phyloP scores from a whole-genome alignment of 2,888 invertebrate genomes.

The Pterostichus niger region DNA sequence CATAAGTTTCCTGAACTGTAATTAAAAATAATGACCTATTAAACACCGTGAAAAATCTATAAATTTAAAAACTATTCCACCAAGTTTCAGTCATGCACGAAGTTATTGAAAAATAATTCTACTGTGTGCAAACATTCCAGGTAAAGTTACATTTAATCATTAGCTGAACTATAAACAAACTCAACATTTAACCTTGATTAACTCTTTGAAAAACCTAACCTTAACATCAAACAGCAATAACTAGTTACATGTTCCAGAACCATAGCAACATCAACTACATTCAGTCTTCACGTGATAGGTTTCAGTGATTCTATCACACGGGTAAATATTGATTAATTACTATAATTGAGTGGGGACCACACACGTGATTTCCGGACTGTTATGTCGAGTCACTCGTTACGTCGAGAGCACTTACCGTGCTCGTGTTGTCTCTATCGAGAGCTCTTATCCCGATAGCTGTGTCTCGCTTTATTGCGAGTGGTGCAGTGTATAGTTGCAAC shows the following conservation, averaged over 20 bases:
- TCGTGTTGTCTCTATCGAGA: conserved; percentile 38
- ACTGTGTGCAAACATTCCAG: neutral
- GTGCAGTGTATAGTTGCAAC: conserved; percentile 44
- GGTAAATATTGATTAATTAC: conserved; percentile 65
- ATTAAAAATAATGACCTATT: too few species aligned
- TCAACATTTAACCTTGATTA: conserved; percentile 2
- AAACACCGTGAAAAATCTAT: too few species aligned
- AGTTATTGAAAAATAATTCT: too few species aligned
- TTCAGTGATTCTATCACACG: conserved; percentile 57
- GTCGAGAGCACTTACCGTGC: conserved; percentile 36
- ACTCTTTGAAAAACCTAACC: too few species aligned
- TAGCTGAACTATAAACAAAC: conserved; percentile 1
- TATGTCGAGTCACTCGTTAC: conserved; percentile 47
- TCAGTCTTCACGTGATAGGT: conserved; percentile 16
- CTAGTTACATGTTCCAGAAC: neutral
- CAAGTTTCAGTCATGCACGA: too few species aligned
- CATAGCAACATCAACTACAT: neutral
- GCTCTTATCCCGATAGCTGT: neutral
- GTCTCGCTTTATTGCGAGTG: neutral
- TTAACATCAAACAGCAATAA: too few species aligned
- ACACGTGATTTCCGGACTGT: conserved; percentile 57
- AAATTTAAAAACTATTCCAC: too few species aligned
- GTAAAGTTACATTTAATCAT: neutral
- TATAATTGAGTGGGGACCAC: conserved; percentile 63
- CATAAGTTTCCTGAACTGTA: too few species aligned